A percentile compares a stretch with the other conserved stretches of the same genome.
Conservation (phyloP, 2,888 invertebrate species). For the Drosophila nr. perissopoda region DNA sequence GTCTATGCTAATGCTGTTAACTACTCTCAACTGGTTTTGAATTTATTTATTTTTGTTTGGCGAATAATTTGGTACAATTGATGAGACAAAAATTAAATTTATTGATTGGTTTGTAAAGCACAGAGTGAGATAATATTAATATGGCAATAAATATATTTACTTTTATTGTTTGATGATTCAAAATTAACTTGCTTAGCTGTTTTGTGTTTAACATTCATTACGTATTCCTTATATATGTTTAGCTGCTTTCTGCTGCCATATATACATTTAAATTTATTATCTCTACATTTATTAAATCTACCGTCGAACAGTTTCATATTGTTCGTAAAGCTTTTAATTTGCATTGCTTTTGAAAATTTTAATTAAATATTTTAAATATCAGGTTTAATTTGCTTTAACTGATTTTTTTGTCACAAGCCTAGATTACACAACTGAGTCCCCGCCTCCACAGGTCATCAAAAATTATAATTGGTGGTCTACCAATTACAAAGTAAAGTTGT, state of each 20-base stretch:
- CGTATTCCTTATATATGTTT: not conserved
- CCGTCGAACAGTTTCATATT: not conserved
- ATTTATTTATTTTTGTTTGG: not conserved
- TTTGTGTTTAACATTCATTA: constrained; percentile 13
- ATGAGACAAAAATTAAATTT: constrained; percentile 6
- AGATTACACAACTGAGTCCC: constrained; percentile 23
- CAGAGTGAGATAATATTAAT: constrained; percentile 23
- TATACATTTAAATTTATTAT: too few relatives aligned
- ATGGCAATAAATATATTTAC: constrained; percentile 21
- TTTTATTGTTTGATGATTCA: constrained; percentile 34
- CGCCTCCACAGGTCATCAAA: not conserved
- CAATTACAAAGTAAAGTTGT: not conserved
- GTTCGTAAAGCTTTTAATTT: not conserved
- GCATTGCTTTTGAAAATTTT: not conserved
- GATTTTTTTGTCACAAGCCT: constrained; percentile 1
- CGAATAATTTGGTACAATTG: constrained; percentile 28
- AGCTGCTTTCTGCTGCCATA: not conserved
- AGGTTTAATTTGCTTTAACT: not conserved
- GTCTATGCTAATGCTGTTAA: constrained; percentile 35
- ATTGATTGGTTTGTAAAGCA: constrained; percentile 12
- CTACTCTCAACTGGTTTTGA: constrained; percentile 28
- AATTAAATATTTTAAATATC: not conserved
- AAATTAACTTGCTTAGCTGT: constrained; percentile 41
- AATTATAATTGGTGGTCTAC: not conserved
- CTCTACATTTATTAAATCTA: too few relatives aligned